Percentiles rank a stretch among this genome's conserved stretches.
phyloP scores from a whole-genome alignment of 2,888 invertebrate species.

The Drosophila robusta region DNA sequence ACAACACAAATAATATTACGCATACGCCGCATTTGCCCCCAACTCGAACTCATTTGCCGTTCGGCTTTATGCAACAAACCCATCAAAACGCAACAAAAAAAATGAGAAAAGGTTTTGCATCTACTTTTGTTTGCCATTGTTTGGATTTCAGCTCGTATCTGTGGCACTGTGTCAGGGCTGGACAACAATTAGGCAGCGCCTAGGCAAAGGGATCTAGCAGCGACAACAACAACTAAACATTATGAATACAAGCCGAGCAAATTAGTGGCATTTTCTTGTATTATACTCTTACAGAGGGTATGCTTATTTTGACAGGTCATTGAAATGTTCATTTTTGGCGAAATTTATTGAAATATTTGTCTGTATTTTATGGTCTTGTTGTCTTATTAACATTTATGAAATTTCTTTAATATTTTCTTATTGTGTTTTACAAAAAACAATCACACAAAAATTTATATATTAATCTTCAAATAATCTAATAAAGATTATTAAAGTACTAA shows the following conservation, averaged over 20 bases:
- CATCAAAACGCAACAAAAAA: constrained; percentile 2
- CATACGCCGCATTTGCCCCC: constrained; percentile 65
- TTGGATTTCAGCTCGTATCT: constrained; percentile 38
- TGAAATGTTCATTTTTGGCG: too few relatives aligned
- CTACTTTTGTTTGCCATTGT: constrained; percentile 50
- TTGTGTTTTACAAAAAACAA: too few relatives aligned
- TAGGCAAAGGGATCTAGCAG: constrained; percentile 16
- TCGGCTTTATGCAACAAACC: constrained; percentile 22
- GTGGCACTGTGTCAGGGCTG: constrained; percentile 78
- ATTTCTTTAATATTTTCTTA: too few relatives aligned
- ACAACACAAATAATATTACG: constrained; percentile 73
- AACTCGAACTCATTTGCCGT: constrained; percentile 61
- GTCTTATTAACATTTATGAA: too few relatives aligned
- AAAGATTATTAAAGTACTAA: too few relatives aligned
- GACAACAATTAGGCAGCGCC: constrained; percentile 69
- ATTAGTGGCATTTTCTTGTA: constrained; percentile 58
- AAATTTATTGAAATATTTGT: too few relatives aligned
- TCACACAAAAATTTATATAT: too few relatives aligned
- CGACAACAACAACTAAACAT: constrained; percentile 36
- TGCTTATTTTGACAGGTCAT: too few relatives aligned
- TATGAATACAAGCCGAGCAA: constrained; percentile 62
- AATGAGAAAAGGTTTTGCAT: constrained; percentile 38
- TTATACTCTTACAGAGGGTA: constrained; percentile 12
- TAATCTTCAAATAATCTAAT: too few relatives aligned
- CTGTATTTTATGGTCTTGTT: too few relatives aligned